Conservation (phyloP, 1,140 invertebrate genomes). For the Oedothorax gibbosus region DNA sequence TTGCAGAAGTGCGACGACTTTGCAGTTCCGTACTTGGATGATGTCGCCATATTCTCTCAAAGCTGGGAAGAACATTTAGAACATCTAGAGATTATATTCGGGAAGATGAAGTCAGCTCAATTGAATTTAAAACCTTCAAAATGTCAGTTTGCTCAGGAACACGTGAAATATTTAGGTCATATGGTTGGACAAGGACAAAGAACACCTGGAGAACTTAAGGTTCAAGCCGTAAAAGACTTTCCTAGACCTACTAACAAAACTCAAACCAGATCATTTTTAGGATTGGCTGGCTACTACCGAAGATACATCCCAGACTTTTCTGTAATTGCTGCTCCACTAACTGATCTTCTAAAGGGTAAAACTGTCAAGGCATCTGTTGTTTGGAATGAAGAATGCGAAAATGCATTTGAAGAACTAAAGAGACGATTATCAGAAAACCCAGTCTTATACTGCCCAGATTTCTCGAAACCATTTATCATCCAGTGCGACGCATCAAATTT, state of each 20-base stretch:
- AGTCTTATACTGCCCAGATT: conserved; percentile 26
- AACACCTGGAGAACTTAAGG: conserved; percentile 54
- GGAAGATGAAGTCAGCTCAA: not conserved
- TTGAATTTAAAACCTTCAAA: not conserved
- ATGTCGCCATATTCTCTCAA: conserved; percentile 24
- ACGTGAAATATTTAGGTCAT: conserved; percentile 38
- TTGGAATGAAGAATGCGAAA: conserved; percentile 1
- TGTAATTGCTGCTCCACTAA: not conserved
- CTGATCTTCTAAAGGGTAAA: conserved; percentile 1
- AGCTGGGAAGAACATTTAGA: conserved; percentile 23
- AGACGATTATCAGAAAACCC: conserved; percentile 8
- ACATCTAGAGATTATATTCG: conserved; percentile 6
- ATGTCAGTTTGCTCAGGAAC: conserved; percentile 7
- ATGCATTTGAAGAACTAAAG: conserved; percentile 7
- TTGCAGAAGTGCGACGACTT: conserved; percentile 17
- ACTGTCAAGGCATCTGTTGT: not conserved
- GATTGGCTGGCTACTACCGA: not conserved
- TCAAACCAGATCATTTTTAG: not conserved
- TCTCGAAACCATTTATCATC: not conserved
- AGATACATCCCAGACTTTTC: conserved; percentile 28
- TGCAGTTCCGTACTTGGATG: conserved; percentile 30
- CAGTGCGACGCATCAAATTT: conserved; percentile 30
- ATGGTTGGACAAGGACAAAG: not conserved
- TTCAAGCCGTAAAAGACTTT: conserved; percentile 61
- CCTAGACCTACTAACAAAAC: conserved; percentile 29